Evolutionary conservation across 2,797 vertebrate genomes (phyloP).

Genomic region (Dermochelys coriacea): DNA sequence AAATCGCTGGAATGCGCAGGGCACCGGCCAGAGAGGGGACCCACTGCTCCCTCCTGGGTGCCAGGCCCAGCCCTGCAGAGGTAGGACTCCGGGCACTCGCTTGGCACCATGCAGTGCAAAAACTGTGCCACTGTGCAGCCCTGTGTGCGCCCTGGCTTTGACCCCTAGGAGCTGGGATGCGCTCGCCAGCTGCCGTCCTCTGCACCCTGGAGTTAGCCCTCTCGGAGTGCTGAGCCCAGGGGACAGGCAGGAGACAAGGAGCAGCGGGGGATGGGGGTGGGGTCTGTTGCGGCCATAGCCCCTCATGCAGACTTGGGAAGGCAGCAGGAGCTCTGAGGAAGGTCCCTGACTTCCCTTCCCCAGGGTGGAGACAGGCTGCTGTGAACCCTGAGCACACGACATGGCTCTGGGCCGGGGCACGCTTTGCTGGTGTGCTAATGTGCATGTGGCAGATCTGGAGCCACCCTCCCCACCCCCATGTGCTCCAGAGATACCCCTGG

Average conservation of each 20-base stretch:
- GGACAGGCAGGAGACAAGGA: not conserved
- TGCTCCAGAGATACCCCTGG: too few species aligned
- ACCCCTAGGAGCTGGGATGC: not conserved
- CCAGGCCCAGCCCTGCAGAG: not conserved
- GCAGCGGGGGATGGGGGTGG: not conserved
- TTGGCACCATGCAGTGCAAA: not conserved
- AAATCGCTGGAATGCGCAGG: too few species aligned
- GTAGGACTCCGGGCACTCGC: too few species aligned
- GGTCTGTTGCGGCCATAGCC: not conserved
- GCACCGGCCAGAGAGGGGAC: not conserved
- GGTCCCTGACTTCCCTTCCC: not conserved
- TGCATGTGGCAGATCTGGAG: too few species aligned
- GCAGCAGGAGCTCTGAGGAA: not conserved
- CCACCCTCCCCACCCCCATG: too few species aligned
- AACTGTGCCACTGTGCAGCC: too few species aligned
- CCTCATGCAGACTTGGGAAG: too few species aligned
- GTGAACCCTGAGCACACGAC: not conserved
- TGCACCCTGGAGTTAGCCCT: not conserved
- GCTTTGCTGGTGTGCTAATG: not conserved
- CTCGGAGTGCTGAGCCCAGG: not conserved
- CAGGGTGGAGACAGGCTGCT: not conserved
- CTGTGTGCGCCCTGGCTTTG: too few species aligned
- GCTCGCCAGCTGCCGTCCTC: not conserved
- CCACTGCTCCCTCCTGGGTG: too few species aligned
- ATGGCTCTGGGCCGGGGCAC: too few species aligned